Base-by-base conservation (phyloP, 1,140 invertebrate species). In the Rhagoletis pomonella region DNA sequence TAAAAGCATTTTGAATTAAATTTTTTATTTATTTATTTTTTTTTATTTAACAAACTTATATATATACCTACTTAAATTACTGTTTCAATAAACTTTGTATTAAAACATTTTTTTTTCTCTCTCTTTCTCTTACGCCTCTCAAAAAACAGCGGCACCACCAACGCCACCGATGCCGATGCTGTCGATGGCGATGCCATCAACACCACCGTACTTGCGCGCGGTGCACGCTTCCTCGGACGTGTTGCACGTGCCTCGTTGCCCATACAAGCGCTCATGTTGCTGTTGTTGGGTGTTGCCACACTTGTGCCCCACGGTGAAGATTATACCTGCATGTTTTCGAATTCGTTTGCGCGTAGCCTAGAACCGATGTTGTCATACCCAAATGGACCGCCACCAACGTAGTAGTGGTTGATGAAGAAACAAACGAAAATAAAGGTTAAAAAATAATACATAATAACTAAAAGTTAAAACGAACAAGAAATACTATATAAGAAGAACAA, bases 221-320 rank as follows among this genome's bases (percentile, higher is more conserved):
- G 97, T 89, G 96, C 96, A 90, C 95, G 96, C 69, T 98, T 98
- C 95, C 94, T 98, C 90, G 95, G 96, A 88, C 95, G 98, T 90
- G 98, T 98, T 87, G 94, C 98, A 87, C 95, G 97, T 91, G 97
- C 97, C 59, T 98, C 98, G 14, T 94, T 99, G 88, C 98, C 98
- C 50, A 97, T 99, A 91, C 97, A 98, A 93, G 97, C 97, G 59
- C 93, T 99, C 88, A 96, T 98, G 94, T 94, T 98, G 89, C 94
- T 99, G 87, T 94, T 99, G 89, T 94, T 99, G 89, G 98, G 97
- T 86, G 96, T 97, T 87, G 97, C 97, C 64, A 96, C 97, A 55
- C 94, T 99, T 89, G 96, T 98, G 62, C 98, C 98, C 81, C 95
- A 96, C 90, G 95, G 95, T 89, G 97, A 97, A 93, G 96, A 98